Conservation (phyloP, 2,888 invertebrate genomes). For the Zygogramma bicolorata region DNA sequence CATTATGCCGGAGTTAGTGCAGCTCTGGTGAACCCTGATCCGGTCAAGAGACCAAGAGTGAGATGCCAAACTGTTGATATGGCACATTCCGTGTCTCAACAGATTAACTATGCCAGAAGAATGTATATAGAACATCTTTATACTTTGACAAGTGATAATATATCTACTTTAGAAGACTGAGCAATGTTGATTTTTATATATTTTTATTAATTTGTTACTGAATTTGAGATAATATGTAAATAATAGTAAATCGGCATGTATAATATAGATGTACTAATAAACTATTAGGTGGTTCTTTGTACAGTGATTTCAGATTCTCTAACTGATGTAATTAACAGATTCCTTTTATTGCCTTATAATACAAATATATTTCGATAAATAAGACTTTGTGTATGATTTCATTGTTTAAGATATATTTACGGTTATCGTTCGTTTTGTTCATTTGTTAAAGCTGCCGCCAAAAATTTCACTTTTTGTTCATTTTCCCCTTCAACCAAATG, state of each 20-base stretch:
- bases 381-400: not conserved
- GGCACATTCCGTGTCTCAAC: conserved; percentile 79
- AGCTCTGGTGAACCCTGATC: conserved; percentile 68
- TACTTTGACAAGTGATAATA: conserved; percentile 69
- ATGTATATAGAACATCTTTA: conserved; percentile 85
- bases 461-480: too few species aligned
- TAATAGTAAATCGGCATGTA: not conserved
- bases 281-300: conserved; percentile 1
- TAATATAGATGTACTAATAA: not conserved
- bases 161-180: conserved; percentile 58
- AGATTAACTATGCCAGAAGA: conserved; percentile 90
- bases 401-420: too few species aligned
- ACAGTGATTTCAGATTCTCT: not conserved
- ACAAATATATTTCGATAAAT: not conserved
- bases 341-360: not conserved
- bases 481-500: too few species aligned
- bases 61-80: conserved; percentile 80
- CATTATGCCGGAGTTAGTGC: conserved; percentile 68
- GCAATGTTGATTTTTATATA: conserved; percentile 23
- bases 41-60: conserved; percentile 79
- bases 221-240: not conserved
- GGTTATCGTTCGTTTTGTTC: too few species aligned
- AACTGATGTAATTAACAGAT: not conserved
- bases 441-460: too few species aligned
- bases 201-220: conserved; percentile 7